Evolutionary conservation across 2,888 invertebrate genomes (phyloP).

Genomic region (Kryphioiulus occultus): DNA sequence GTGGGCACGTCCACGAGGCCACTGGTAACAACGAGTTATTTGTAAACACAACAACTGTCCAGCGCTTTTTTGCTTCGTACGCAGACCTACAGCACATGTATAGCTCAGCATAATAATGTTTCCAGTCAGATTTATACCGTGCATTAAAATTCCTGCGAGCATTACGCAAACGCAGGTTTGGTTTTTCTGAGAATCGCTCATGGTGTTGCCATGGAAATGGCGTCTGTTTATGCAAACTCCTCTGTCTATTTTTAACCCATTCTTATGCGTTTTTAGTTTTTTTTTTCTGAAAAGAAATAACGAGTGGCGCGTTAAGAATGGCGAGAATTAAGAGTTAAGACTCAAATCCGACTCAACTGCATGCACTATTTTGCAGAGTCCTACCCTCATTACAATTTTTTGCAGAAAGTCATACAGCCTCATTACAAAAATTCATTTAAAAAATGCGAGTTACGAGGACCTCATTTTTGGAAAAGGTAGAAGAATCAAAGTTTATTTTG

Average conservation of each 20-base stretch:
- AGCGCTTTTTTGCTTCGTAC: neutral
- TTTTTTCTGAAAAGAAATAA: neutral
- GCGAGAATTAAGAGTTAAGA: no score
- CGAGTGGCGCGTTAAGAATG: no score
- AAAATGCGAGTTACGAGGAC: no score
- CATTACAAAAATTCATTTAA: no score
- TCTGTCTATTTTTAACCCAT: neutral
- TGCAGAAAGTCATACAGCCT: no score
- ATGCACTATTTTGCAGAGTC: no score
- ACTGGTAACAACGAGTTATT: neutral
- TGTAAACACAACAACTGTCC: neutral
- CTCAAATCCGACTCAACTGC: no score
- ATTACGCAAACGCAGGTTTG: slow-evolving; percentile 6
- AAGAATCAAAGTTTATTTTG: no score
- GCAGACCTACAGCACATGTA: neutral
- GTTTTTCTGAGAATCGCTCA: slow-evolving; percentile 9
- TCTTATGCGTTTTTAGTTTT: neutral
- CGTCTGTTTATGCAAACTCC: neutral
- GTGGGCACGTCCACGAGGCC: no score
- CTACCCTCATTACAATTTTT: no score
- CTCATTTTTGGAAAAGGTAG: no score
- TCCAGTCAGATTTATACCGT: neutral
- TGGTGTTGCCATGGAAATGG: neutral
- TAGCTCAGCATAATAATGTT: neutral
- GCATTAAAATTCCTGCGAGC: neutral